A percentile compares a stretch with the other conserved stretches of the same genome.
phyloP scores from a whole-genome alignment of 2,888 invertebrate species.

The Deilephila elpenor region DNA sequence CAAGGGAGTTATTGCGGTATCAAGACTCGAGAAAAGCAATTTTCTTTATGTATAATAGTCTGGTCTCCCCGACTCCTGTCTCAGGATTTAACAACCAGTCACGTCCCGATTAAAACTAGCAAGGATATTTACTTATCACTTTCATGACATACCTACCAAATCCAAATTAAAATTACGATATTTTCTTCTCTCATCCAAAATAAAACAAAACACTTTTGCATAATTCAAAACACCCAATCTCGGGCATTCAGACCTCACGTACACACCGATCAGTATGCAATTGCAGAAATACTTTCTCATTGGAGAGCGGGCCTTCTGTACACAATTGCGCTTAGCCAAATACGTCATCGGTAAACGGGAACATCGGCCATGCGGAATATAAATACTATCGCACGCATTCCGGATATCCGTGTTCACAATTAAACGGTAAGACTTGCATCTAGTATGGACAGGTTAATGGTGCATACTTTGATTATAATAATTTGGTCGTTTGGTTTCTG shows the following conservation, averaged over 20 bases:
- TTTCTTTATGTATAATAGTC: too few relatives aligned
- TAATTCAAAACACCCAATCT: slow-evolving; percentile 4
- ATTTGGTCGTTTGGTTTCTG: too few relatives aligned
- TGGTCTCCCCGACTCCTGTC: too few relatives aligned
- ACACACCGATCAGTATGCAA: not conserved
- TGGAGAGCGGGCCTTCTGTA: not conserved
- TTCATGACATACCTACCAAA: too few relatives aligned
- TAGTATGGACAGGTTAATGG: not conserved
- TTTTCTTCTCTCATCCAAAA: not conserved
- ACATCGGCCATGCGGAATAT: slow-evolving; percentile 19
- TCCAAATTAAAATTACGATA: too few relatives aligned
- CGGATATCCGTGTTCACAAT: slow-evolving; percentile 15
- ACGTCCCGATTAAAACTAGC: too few relatives aligned
- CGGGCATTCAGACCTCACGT: not conserved
- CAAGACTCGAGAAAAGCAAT: too few relatives aligned
- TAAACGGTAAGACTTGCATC: not conserved
- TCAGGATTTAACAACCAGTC: too few relatives aligned
- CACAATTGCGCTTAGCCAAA: not conserved
- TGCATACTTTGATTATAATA: too few relatives aligned
- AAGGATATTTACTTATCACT: too few relatives aligned
- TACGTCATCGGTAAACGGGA: slow-evolving; percentile 11
- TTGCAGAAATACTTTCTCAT: slow-evolving; percentile 8
- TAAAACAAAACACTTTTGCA: not conserved
- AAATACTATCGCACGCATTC: slow-evolving; percentile 12
- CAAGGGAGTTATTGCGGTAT: too few relatives aligned